These are phyloP conservation scores for Zophobas atratus DNA, from an alignment of 1,140 invertebrate species.

Conservation along the genomic window DNA sequence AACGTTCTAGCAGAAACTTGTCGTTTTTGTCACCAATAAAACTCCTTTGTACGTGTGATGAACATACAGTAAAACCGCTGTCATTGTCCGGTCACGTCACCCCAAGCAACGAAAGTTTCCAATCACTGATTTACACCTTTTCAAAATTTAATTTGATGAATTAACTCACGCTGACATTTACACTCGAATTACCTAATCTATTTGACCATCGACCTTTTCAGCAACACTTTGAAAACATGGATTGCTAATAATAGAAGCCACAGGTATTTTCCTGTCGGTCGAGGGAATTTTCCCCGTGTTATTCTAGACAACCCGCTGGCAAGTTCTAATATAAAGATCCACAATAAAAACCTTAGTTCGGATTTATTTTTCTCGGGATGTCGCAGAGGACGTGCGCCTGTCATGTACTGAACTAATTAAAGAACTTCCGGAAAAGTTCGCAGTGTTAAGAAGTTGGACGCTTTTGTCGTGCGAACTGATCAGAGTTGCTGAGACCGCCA, in stretches of 20 bases:
- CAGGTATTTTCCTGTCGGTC: neutral
- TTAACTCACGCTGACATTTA: conserved; percentile 14
- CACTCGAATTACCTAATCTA: conserved; percentile 19
- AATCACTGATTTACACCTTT: conserved; percentile 8
- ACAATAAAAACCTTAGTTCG: too few relatives aligned
- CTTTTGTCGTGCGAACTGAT: neutral
- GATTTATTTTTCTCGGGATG: too few relatives aligned
- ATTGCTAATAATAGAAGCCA: neutral
- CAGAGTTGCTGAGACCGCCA: neutral
- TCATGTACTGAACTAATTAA: neutral
- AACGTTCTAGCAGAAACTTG: too few relatives aligned
- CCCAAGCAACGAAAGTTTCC: neutral
- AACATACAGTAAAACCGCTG: too few relatives aligned
- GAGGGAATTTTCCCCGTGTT: neutral
- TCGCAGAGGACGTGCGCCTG: neutral
- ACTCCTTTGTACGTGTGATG: too few relatives aligned
- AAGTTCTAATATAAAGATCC: too few relatives aligned
- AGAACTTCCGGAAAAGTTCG: conserved; percentile 3
- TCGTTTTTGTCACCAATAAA: too few relatives aligned
- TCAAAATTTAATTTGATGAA: conserved; percentile 27
- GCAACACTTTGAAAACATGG: neutral
- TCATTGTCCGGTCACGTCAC: neutral
- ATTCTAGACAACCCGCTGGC: neutral
- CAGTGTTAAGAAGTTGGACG: neutral
- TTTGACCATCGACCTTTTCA: conserved; percentile 30